Conservation (phyloP, 2,797 vertebrate genomes). For the Gephyroberyx darwinii region DNA sequence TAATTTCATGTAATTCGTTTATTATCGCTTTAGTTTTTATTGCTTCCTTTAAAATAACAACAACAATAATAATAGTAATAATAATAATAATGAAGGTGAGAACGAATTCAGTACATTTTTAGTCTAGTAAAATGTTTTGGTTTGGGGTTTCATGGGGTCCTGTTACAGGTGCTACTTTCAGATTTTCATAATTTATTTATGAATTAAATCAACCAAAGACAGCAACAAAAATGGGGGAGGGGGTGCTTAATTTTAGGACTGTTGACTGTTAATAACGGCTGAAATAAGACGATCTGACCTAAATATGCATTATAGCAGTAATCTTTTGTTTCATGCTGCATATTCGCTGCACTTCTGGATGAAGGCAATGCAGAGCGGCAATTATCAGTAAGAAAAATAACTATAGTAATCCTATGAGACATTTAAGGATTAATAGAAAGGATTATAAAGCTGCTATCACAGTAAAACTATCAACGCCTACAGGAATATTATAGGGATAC, state of each 20-base stretch:
- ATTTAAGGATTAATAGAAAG: too few species aligned
- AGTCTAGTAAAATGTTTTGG: not conserved
- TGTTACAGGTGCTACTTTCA: not conserved
- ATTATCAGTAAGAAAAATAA: too few species aligned
- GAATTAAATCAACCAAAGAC: not conserved
- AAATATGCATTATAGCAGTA: too few species aligned
- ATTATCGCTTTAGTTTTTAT: not conserved
- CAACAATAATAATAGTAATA: not conserved
- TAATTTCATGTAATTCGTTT: not conserved
- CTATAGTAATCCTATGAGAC: too few species aligned
- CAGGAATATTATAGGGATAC: too few species aligned
- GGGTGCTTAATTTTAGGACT: not conserved
- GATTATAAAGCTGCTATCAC: too few species aligned
- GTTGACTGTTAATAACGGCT: not conserved
- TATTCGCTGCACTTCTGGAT: too few species aligned
- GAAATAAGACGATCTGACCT: too few species aligned
- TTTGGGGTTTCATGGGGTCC: not conserved
- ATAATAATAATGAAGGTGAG: slow-evolving; percentile 1
- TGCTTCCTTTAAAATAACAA: not conserved
- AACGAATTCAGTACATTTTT: not conserved
- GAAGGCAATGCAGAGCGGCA: too few species aligned
- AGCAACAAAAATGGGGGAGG: not conserved
- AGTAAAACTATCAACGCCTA: too few species aligned
- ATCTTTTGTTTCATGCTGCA: too few species aligned
- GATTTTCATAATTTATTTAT: not conserved